Evolutionary conservation across 2,113 vertebrate species (phyloP), one percentile per base, ranked within the genome.

Genomic region (Scytalopus superciliaris): DNA sequence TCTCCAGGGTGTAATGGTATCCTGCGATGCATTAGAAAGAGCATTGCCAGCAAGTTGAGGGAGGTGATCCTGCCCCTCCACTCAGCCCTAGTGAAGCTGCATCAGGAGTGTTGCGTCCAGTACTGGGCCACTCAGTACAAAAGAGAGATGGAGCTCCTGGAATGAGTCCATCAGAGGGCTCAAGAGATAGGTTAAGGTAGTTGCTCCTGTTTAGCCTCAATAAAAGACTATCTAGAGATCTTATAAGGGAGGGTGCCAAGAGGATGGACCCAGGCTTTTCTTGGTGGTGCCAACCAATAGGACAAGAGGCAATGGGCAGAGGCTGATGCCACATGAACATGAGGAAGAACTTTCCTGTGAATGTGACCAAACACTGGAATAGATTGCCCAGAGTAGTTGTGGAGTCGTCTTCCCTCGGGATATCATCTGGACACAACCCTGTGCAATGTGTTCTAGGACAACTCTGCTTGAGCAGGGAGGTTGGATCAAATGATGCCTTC

Each of bases 161-260:
- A 45, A 30, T 31, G 33, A 24, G 42, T 67, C 31, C 10, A 25
- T 15, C 7, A 6, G 10, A 24, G 23, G 11, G 33, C 19, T 53
- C 15, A 0, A 0, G 53, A 24, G 7, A 14, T 7, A 64, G 35
- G 18, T 14, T 64, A 31, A 73, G 4, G 9, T 40, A 42, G 11
- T 10, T 42, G 31, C 9, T 9, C 47, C 9, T 53, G 40, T 49
- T 63, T 49, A 42, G 11, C 24, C 23, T 22, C 17, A 57, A 37
- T 27, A 49, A 49, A 64, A 31, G 35, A 63, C 40, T 22, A 31
- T 9, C n/a, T n/a, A 49, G 56, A 79, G n/a, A 63, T 56, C 19
- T 31, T 56, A 40, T 57, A 42, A 31, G 25, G 35, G 6, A 64
- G 6, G 9, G 4, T 56, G 10, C 13, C n/a, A 40, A 42, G 35